These are phyloP conservation scores for Yponomeuta sedellus DNA, from an alignment of 2,888 invertebrate species.

Conservation along the genomic window DNA sequence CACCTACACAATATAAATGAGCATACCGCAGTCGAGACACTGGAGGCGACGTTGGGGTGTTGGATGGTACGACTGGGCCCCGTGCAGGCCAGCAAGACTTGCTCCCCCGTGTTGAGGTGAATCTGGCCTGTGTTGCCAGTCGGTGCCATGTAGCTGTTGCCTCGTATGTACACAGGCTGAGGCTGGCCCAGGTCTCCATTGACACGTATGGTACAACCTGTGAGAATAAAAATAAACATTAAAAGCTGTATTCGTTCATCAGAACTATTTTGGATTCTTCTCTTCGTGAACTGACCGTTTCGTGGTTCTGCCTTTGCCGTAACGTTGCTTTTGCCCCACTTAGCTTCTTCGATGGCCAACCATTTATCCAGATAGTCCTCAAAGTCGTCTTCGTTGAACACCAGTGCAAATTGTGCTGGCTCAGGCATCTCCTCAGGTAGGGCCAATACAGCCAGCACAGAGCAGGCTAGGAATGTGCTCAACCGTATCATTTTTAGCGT, in stretches of 20 bases:
- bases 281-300: slow-evolving; percentile 30
- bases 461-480: background rate
- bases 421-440: slow-evolving; percentile 34
- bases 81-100: slow-evolving; percentile 50
- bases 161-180: slow-evolving; percentile 76
- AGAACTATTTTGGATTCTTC: background rate
- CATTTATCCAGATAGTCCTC: slow-evolving; percentile 65
- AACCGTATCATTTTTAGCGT: background rate
- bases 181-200: slow-evolving; percentile 72
- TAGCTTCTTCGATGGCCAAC: slow-evolving; percentile 47
- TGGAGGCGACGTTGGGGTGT: slow-evolving; percentile 32
- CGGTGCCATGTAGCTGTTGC: slow-evolving; percentile 45
- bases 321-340: slow-evolving; percentile 30
- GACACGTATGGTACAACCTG: slow-evolving; percentile 62
- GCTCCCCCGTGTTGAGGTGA: slow-evolving; percentile 42
- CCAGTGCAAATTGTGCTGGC: slow-evolving; percentile 49
- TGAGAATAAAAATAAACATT: background rate
- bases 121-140: slow-evolving; percentile 50
- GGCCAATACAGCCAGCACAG: slow-evolving; percentile 8
- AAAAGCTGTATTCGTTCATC: slow-evolving; percentile 7
- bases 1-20: too few relatives aligned
- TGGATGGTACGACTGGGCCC: slow-evolving; percentile 45
- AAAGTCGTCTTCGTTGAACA: slow-evolving; percentile 61
- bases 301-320: slow-evolving; percentile 29
- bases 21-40: background rate